These are phyloP conservation scores for Zhengitettix transpicula DNA, from an alignment of 2,888 invertebrate species.

Conservation along the genomic window DNA sequence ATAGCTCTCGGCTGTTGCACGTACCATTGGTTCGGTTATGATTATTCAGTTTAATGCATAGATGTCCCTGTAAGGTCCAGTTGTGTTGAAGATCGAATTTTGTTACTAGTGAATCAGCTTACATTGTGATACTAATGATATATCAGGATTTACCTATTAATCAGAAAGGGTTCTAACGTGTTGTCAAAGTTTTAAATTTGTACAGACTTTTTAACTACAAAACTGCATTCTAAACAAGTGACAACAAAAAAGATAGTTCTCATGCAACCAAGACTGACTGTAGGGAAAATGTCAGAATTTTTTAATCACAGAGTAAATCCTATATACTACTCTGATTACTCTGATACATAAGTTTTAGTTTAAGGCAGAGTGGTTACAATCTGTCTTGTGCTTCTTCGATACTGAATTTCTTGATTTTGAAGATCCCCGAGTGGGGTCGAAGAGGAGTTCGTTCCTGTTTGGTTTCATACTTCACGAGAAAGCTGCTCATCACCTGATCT, in stretches of 20 bases:
- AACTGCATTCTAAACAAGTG: not conserved
- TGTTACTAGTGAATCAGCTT: no score
- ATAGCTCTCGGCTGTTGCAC: no score
- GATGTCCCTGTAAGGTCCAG: no score
- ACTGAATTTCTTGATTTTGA: not conserved
- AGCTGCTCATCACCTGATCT: not conserved
- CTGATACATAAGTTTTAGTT: conserved; percentile 32
- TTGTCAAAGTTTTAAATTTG: no score
- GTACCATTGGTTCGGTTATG: no score
- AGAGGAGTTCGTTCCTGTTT: not conserved
- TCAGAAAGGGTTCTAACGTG: no score
- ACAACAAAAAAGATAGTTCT: not conserved
- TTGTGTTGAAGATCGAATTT: no score
- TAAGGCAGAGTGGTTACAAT: conserved; percentile 2
- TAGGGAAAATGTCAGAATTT: conserved; percentile 9
- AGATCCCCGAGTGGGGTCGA: not conserved
- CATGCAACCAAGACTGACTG: not conserved
- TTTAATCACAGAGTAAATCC: conserved; percentile 35
- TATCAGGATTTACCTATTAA: no score
- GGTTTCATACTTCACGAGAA: not conserved
- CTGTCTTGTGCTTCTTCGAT: not conserved
- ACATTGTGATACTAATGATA: no score
- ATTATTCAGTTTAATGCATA: no score
- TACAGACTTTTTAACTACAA: not conserved
- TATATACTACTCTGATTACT: conserved; percentile 50